Conservation (phyloP, 1,140 invertebrate species). For the Orius laevigatus region DNA sequence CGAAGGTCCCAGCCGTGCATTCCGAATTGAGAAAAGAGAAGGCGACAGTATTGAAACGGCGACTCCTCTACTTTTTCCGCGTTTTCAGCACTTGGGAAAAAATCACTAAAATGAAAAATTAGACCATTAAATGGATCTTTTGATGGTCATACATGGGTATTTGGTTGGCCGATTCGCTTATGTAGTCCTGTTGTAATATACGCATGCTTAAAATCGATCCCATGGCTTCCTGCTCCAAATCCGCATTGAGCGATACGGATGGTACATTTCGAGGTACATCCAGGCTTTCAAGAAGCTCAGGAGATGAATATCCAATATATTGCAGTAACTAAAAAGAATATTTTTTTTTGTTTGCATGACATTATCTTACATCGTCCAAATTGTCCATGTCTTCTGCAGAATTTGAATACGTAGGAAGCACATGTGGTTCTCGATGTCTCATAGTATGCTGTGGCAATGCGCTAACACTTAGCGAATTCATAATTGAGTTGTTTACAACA, state of each 20-base stretch:
- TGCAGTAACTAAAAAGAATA: slow-evolving; percentile 49
- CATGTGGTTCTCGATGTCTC: slow-evolving; percentile 48
- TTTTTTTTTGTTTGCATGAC: slow-evolving; percentile 14
- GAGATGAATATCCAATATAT: slow-evolving; percentile 81
- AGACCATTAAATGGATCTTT: background rate
- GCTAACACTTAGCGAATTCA: slow-evolving; percentile 17
- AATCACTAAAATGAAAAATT: background rate
- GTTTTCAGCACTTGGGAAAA: background rate
- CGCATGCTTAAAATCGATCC: slow-evolving; percentile 65
- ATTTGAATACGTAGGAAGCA: slow-evolving; percentile 65
- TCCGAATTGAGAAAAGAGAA: slow-evolving; percentile 80
- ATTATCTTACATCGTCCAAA: slow-evolving; percentile 64
- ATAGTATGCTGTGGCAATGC: slow-evolving; percentile 42
- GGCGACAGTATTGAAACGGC: slow-evolving; percentile 67
- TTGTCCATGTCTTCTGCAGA: slow-evolving; percentile 80
- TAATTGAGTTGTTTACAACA: slow-evolving; percentile 13
- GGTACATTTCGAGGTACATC: slow-evolving; percentile 54
- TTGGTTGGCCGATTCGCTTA: slow-evolving; percentile 27
- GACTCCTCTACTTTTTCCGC: slow-evolving; percentile 24
- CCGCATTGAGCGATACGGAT: slow-evolving; percentile 40
- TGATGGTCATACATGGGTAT: slow-evolving; percentile 3
- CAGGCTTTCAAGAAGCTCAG: slow-evolving; percentile 65
- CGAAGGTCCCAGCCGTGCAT: slow-evolving; percentile 78
- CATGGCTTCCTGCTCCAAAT: slow-evolving; percentile 66
- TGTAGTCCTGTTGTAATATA: slow-evolving; percentile 56